Conservation (phyloP, 2,797 vertebrate genomes). For the Galago senegalensis region DNA sequence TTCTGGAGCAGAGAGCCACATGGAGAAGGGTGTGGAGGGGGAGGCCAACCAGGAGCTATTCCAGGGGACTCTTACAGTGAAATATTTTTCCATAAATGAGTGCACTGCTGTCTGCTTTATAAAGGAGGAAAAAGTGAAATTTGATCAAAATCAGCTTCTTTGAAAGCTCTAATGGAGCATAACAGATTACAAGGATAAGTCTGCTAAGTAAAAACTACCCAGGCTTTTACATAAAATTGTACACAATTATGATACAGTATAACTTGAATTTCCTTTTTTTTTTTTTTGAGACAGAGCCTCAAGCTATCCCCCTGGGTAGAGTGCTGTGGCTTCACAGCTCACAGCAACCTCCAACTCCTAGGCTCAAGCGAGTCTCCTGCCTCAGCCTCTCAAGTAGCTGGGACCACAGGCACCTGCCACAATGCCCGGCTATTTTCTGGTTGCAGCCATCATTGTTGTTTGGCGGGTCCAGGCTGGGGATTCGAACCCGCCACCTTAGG, state of each 20-base stretch:
- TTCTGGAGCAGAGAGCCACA: background rate
- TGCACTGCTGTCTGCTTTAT: background rate
- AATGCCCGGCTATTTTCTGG: too few species aligned
- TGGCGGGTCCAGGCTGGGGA: too few species aligned
- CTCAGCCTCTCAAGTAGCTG: too few species aligned
- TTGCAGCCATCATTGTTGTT: too few species aligned
- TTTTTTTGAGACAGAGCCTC: too few species aligned
- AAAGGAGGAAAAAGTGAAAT: slow-evolving; percentile 30
- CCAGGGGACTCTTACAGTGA: background rate
- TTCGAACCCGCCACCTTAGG: too few species aligned
- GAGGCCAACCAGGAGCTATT: background rate
- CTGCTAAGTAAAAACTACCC: slow-evolving; percentile 39
- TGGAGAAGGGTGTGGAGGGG: background rate
- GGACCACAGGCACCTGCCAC: too few species aligned
- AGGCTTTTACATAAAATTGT: background rate
- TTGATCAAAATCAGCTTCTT: slow-evolving; percentile 53
- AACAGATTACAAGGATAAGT: slow-evolving; percentile 38
- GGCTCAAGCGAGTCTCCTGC: too few species aligned
- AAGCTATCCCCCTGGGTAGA: too few species aligned
- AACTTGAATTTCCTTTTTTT: slow-evolving; percentile 15
- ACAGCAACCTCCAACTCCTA: too few species aligned
- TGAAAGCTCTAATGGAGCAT: background rate
- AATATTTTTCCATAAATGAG: background rate
- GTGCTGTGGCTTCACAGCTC: too few species aligned
- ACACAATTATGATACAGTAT: background rate